Conservation (phyloP, 1,140 invertebrate species). For the Conus betulinus region DNA sequence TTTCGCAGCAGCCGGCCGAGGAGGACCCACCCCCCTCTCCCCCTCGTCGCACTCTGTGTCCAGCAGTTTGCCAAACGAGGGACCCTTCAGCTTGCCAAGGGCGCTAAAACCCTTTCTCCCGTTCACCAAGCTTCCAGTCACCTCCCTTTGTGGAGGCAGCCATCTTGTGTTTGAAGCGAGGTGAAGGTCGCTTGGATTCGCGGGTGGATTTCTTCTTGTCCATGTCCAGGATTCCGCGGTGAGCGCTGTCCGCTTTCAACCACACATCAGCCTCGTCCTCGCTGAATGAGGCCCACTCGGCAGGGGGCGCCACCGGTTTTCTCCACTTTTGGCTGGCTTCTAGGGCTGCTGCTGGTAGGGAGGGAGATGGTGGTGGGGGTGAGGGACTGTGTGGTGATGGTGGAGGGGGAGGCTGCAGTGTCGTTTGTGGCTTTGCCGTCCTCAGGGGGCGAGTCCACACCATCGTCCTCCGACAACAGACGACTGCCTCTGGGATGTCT, state of each 20-base stretch:
- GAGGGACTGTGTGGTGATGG: not conserved
- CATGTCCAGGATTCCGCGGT: not conserved
- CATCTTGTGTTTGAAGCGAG: constrained; percentile 2
- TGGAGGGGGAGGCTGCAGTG: not conserved
- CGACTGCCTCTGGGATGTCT: not conserved
- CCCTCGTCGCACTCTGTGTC: not conserved
- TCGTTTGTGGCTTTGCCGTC: not conserved
- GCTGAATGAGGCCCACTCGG: not conserved
- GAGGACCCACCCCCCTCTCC: not conserved
- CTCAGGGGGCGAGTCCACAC: not conserved
- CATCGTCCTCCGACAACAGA: not conserved
- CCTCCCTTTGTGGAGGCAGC: not conserved
- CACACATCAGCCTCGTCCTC: not conserved
- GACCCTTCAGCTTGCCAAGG: not conserved
- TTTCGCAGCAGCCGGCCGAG: not conserved
- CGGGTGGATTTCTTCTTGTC: constrained; percentile 2
- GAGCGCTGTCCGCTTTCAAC: not conserved
- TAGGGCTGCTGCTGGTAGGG: not conserved
- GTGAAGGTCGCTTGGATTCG: not conserved
- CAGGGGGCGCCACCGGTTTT: not conserved
- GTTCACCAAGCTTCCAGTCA: not conserved
- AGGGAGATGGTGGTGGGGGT: not conserved
- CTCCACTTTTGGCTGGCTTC: not conserved
- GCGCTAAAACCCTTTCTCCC: not conserved
- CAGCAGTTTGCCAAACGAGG: not conserved